These are phyloP conservation scores for Acleris sparsana DNA, from an alignment of 2,888 invertebrate genomes.

Conservation along the genomic window DNA sequence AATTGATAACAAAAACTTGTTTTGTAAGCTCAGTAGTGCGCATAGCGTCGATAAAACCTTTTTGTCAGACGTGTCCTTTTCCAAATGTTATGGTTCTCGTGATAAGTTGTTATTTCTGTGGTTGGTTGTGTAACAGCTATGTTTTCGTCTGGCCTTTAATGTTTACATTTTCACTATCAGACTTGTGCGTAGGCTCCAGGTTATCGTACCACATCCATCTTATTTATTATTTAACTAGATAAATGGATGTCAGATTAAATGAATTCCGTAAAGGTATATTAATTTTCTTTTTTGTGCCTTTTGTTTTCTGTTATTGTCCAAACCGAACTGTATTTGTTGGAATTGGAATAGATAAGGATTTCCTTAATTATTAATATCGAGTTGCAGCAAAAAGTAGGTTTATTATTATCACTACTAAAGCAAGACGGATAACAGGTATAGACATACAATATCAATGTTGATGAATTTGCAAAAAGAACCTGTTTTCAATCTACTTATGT, in stretches of 20 bases:
- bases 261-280: not conserved
- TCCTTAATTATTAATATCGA: too few species aligned
- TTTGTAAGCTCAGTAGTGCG: constrained; percentile 1
- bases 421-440: too few species aligned
- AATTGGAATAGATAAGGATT: too few species aligned
- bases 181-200: constrained; percentile 53
- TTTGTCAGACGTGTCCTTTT: constrained; percentile 13
- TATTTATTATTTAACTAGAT: constrained; percentile 29
- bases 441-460: not conserved
- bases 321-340: too few species aligned
- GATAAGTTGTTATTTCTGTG: constrained; percentile 48
- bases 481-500: constrained; percentile 46
- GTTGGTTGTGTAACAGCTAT: constrained; percentile 39
- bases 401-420: too few species aligned
- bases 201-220: constrained; percentile 49
- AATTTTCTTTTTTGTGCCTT: not conserved
- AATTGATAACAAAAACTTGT: not conserved
- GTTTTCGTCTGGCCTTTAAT: constrained; percentile 39
- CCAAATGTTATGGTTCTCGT: constrained; percentile 33
- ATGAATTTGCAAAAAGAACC: constrained; percentile 46
- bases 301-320: too few species aligned
- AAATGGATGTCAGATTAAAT: constrained; percentile 10
- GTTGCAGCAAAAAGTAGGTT: too few species aligned
- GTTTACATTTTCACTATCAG: constrained; percentile 39
- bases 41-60: constrained; percentile 7